Percentiles rank a stretch among this genome's conserved stretches.
Conservation (phyloP, 1,140 invertebrate genomes). For the Nixonia krombeini region DNA sequence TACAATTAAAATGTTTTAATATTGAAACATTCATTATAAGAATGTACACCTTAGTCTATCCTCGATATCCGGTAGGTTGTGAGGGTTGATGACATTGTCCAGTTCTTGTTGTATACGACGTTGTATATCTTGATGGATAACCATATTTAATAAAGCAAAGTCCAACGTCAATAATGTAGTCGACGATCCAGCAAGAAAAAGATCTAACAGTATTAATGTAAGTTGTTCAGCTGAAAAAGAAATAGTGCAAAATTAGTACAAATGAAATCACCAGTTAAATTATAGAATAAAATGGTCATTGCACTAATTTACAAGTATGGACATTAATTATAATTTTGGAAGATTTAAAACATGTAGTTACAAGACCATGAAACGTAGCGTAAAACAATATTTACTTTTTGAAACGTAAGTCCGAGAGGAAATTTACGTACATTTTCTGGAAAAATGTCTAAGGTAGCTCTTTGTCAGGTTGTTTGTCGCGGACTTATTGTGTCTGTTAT, state of each 20-base stretch:
- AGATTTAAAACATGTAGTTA: too few species aligned
- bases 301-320: too few species aligned
- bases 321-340: too few species aligned
- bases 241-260: background rate
- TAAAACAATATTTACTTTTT: too few species aligned
- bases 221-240: conserved; percentile 76
- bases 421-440: too few species aligned
- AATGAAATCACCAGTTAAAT: background rate
- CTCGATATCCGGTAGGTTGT: conserved; percentile 57
- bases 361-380: too few species aligned
- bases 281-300: background rate
- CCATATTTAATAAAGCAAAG: conserved; percentile 80
- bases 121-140: conserved; percentile 79
- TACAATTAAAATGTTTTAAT: background rate
- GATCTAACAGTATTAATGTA: conserved; percentile 78
- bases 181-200: conserved; percentile 80
- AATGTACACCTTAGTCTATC: conserved; percentile 67
- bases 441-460: too few species aligned
- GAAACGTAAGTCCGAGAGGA: too few species aligned
- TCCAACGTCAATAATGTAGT: conserved; percentile 82
- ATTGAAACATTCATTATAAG: too few species aligned
- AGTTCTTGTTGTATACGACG: conserved; percentile 78
- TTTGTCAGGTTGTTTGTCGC: conserved; percentile 15
- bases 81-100: conserved; percentile 68
- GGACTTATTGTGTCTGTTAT: conserved; percentile 2